phyloP scores from a whole-genome alignment of 2,113 vertebrate species.

The Ifrita kowaldi region DNA sequence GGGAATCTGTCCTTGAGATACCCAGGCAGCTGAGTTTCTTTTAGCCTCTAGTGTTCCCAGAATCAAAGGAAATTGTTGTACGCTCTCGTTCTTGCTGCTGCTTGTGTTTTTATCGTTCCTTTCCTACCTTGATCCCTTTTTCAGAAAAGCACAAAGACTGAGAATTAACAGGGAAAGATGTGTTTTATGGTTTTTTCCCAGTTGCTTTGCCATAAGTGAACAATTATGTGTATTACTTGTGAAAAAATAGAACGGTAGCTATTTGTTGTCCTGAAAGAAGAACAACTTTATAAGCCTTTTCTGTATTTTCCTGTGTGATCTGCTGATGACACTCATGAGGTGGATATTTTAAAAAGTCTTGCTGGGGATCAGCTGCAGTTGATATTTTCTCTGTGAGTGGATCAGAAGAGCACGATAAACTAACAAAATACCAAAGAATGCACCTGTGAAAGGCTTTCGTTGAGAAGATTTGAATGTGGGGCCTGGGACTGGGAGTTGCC shows the following conservation, averaged over 20 bases:
- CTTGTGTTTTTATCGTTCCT: neutral
- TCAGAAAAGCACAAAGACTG: neutral
- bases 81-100: neutral
- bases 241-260: neutral
- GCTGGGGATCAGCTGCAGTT: neutral
- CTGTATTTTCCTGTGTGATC: neutral
- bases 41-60: neutral
- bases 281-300: neutral
- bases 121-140: neutral
- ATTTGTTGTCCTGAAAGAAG: neutral
- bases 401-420: neutral
- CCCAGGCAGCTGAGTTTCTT: constrained; percentile 53
- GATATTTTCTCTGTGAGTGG: neutral
- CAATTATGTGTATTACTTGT: neutral
- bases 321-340: neutral
- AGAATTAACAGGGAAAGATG: neutral
- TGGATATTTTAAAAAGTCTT: neutral
- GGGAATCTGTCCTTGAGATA: constrained; percentile 74
- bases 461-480: neutral
- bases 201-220: neutral
- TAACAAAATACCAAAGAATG: neutral
- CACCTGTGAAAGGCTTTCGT: neutral
- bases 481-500: neutral
- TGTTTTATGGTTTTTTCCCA: neutral
- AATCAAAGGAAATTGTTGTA: constrained; percentile 33